Evolutionary conservation across 2,888 invertebrate genomes (phyloP).

Genomic region (Caenorhabditis plicata): DNA sequence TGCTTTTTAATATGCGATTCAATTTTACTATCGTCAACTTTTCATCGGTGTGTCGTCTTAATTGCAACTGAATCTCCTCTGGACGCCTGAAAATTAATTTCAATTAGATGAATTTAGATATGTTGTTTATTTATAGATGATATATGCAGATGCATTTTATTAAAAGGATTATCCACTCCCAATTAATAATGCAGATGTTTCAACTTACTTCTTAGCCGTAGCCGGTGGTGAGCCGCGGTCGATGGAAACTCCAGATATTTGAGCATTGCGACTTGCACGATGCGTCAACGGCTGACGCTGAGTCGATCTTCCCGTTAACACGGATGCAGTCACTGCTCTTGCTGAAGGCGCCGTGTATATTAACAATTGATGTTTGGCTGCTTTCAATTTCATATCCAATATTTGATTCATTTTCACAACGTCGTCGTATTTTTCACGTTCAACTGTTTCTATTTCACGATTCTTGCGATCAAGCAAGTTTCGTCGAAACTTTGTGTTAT

Average conservation of each 20-base stretch:
- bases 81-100: too few species aligned
- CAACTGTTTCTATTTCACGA: constrained; percentile 25
- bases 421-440: constrained; percentile 36
- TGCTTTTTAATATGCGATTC: constrained; percentile 43
- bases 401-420: constrained; percentile 36
- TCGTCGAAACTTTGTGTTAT: constrained; percentile 40
- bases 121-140: too few species aligned
- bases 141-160: constrained; percentile 1
- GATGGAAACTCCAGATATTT: not conserved
- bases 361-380: constrained; percentile 57
- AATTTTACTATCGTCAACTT: constrained; percentile 49
- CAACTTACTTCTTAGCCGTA: not conserved
- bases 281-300: constrained; percentile 21
- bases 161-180: too few species aligned
- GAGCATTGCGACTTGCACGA: too few species aligned
- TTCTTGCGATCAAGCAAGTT: constrained; percentile 28
- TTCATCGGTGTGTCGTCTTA: constrained; percentile 38
- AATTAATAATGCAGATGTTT: too few species aligned
- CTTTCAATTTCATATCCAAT: constrained; percentile 46
- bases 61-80: too few species aligned
- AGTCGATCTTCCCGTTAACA: constrained; percentile 45
- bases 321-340: constrained; percentile 39
- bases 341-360: constrained; percentile 56
- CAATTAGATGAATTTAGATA: too few species aligned
- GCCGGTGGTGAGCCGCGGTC: not conserved